Conservation (phyloP, 2,113 vertebrate genomes). For the Gambusia affinis region DNA sequence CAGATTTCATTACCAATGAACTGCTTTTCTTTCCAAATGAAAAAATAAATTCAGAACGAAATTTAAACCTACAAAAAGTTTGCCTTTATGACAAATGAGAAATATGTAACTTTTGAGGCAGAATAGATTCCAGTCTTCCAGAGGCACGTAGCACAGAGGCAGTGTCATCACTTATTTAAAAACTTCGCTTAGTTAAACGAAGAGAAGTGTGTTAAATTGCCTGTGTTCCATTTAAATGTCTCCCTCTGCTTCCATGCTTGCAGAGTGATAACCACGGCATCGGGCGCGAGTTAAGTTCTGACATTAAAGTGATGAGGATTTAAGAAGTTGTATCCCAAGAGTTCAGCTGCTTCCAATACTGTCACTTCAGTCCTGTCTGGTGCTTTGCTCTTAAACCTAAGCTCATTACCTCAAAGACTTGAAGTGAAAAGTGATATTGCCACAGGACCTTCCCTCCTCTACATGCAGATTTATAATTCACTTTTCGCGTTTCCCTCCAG, state of each 20-base stretch:
- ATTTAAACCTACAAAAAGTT: conserved; percentile 4
- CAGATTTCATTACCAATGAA: neutral
- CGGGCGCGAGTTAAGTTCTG: conserved; percentile 61
- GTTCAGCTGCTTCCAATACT: conserved; percentile 48
- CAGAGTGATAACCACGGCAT: conserved; percentile 30
- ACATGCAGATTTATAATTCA: conserved; percentile 68
- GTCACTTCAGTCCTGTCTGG: conserved; percentile 46
- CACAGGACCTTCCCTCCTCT: conserved; percentile 61
- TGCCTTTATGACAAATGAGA: neutral
- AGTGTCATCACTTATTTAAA: conserved; percentile 47
- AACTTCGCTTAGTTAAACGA: conserved; percentile 44
- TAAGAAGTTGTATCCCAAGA: conserved; percentile 72
- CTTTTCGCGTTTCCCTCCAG: conserved; percentile 66
- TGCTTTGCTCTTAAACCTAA: conserved; percentile 69
- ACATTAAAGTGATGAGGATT: conserved; percentile 73
- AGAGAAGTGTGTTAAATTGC: conserved; percentile 67
- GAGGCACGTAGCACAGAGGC: conserved; percentile 12
- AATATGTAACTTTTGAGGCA: conserved; percentile 4
- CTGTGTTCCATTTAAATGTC: conserved; percentile 68
- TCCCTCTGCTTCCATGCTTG: conserved; percentile 39
- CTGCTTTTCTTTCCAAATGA: neutral
- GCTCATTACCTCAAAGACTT: conserved; percentile 78
- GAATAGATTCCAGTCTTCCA: conserved; percentile 21
- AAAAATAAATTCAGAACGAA: too few relatives aligned
- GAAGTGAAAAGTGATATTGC: conserved; percentile 71